Base-by-base conservation (phyloP, 23 tunicate species). In the Ciona savignyi region DNA sequence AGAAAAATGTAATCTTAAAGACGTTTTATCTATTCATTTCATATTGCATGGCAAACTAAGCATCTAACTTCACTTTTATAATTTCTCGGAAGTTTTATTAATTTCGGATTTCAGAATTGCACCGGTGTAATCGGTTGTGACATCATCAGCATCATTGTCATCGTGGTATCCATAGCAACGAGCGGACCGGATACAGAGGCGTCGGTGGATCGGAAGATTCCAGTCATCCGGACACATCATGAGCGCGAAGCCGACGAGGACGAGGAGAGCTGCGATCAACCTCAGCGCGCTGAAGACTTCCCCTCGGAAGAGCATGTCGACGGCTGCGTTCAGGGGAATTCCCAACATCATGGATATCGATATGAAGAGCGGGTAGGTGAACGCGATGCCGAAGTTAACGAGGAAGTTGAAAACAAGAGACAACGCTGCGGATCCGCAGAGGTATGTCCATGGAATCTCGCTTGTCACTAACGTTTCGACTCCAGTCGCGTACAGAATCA, bases 281-380 rank as follows among this genome's bases (percentile, higher is more conserved):
- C 97, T 78, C n/a, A 70, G 35, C 1, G 66, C 65, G 60, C 91
- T 85, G 83, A 91, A 91, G 0, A 80, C 35, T 24, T 65, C 97
- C 30, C 62, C 77, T 9, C 86, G 80, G 25, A 85, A 23, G 56
- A 91, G 3, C 21, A 84, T 32, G 61, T 91, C 97, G 28, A 91
- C 97, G n/a, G 79, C 97, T 91, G 77, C 96, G 63, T 95, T 95
- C 11, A 85, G 77, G 1, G 99, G 99, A 31, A 95, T 90, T 63
- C 90, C 96, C 74, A 95, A 74, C 91, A 84, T 84, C 91, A 88
- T 88, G 0, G 96, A 87, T 35, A 95, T 77, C 32, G 99, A 85
- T 24, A 95, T 85, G 72, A 95, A 88, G 4, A 95, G 81, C 0
- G 99, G 99, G 63, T 79, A 95, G 1, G 99, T 95, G 81, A 73